A percentile compares a stretch with the other conserved stretches of the same genome.
phyloP scores from a whole-genome alignment of 2,113 vertebrate species.

The Eulemur rufifrons region DNA sequence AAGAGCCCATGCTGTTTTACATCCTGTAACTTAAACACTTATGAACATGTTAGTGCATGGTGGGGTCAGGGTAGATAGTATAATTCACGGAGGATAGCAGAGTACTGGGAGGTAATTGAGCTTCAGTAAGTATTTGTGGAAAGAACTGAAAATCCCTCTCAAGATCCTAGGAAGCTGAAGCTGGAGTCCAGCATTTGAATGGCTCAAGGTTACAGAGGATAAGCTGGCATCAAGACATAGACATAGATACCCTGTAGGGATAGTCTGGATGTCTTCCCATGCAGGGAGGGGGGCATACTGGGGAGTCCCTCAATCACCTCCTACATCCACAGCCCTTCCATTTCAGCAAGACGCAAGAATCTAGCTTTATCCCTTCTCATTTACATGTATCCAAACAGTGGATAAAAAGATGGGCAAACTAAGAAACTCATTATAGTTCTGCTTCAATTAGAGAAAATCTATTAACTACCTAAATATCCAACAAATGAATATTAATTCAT shows the following conservation, averaged over 20 bases:
- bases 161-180: background rate
- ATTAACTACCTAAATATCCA: background rate
- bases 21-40: background rate
- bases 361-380: background rate
- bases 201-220: background rate
- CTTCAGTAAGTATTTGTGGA: background rate
- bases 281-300: background rate
- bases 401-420: background rate
- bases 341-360: background rate
- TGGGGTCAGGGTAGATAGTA: no score
- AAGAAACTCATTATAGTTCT: background rate
- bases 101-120: background rate
- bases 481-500: background rate
- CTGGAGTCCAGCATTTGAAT: background rate
- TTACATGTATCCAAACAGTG: background rate
- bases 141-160: background rate
- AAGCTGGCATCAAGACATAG: background rate
- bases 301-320: background rate
- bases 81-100: background rate
- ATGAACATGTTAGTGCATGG: background rate
- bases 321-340: fast-evolving
- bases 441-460: background rate
- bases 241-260: background rate
- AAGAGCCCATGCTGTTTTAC: background rate
- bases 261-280: background rate